Evolutionary conservation across 2,797 vertebrate genomes (phyloP).

Genomic region (Meriones psammophilus): DNA sequence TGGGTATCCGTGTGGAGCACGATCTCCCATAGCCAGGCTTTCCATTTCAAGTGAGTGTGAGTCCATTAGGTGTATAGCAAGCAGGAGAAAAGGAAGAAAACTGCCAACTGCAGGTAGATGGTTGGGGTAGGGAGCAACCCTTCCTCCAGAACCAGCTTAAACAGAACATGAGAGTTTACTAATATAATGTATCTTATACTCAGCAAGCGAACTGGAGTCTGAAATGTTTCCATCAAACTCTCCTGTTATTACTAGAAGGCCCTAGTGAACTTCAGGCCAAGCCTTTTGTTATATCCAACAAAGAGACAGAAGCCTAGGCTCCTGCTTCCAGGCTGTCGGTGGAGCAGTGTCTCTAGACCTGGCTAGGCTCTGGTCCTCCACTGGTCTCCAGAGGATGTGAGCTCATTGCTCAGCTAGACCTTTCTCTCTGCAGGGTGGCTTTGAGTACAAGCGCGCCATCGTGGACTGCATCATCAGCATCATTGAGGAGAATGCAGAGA

Average conservation of each 20-base stretch:
- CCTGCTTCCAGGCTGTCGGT: neutral
- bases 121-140: neutral
- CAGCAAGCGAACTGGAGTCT: neutral
- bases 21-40: neutral
- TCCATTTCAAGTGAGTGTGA: neutral
- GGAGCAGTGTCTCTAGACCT: neutral
- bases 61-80: neutral
- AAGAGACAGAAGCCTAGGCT: neutral
- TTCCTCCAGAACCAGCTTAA: neutral
- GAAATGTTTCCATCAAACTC: neutral
- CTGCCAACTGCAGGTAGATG: neutral
- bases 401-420: neutral
- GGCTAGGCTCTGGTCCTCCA: too few relatives aligned
- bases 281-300: neutral
- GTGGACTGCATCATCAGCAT: constrained; percentile 93
- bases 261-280: too few relatives aligned
- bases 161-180: neutral
- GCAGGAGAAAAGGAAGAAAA: neutral
- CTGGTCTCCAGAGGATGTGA: neutral
- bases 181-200: neutral
- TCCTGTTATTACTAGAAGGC: neutral
- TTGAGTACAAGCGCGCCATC: constrained; percentile 92
- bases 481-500: constrained; percentile 91
- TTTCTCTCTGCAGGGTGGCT: constrained; percentile 87
- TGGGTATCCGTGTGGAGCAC: neutral